Conservation (phyloP, 2,888 invertebrate genomes). For the Pseudanteris insignis region DNA sequence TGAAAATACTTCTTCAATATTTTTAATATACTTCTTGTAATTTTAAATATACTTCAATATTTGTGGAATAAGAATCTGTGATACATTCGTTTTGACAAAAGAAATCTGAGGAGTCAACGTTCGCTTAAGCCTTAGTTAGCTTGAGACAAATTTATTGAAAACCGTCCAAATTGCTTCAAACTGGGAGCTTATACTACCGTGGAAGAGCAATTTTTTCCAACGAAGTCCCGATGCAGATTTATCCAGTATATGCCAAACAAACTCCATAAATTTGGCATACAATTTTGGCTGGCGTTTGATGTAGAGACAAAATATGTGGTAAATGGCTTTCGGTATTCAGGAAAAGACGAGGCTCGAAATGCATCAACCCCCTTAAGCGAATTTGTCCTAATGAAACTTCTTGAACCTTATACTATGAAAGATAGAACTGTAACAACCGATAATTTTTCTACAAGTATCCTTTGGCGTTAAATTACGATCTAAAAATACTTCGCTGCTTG, state of each 20-base stretch:
- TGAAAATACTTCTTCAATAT: neutral
- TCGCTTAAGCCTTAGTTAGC: neutral
- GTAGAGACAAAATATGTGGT: neutral
- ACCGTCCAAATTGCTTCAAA: neutral
- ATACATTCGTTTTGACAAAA: slow-evolving; percentile 4
- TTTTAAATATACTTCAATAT: too few relatives aligned
- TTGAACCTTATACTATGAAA: slow-evolving; percentile 36
- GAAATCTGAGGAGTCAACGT: slow-evolving; percentile 2
- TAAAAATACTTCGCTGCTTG: too few relatives aligned
- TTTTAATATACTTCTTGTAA: neutral
- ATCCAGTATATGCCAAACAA: neutral
- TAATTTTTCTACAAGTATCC: slow-evolving; percentile 31
- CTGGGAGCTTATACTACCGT: neutral
- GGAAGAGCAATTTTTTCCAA: neutral
- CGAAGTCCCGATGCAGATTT: neutral
- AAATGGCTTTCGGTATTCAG: neutral
- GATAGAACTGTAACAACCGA: slow-evolving; percentile 31
- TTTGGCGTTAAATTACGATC: too few relatives aligned
- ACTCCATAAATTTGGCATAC: neutral
- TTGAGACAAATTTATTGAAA: neutral
- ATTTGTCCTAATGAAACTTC: slow-evolving; percentile 39
- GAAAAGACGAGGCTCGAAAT: neutral
- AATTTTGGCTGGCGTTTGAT: neutral
- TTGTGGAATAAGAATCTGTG: slow-evolving; percentile 4
- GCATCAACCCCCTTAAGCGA: slow-evolving; percentile 21